These are phyloP conservation scores for Crioceris asparagi DNA, from an alignment of 2,888 invertebrate species.

Conservation along the genomic window DNA sequence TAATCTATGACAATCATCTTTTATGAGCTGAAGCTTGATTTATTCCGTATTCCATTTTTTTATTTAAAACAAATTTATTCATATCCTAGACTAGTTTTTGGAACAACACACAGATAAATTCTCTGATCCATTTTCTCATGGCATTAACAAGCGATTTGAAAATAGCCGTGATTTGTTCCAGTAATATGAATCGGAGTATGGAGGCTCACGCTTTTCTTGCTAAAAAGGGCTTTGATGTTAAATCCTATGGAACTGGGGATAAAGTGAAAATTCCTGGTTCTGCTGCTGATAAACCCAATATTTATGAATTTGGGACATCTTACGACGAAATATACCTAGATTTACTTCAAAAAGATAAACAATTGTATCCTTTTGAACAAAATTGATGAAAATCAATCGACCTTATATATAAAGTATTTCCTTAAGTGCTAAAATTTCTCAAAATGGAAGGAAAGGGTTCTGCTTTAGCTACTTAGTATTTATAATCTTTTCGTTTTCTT, in stretches of 20 bases:
- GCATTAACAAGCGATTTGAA: conserved; percentile 44
- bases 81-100: too few species aligned
- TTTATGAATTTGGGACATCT: conserved; percentile 91
- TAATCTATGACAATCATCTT: too few species aligned
- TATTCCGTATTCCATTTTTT: too few species aligned
- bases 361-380: conserved; percentile 57
- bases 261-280: conserved; percentile 95
- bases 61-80: too few species aligned
- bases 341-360: conserved; percentile 78
- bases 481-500: too few species aligned
- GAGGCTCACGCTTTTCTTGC: conserved; percentile 96
- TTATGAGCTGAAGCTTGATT: too few species aligned
- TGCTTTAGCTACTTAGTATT: too few species aligned
- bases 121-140: too few species aligned
- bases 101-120: too few species aligned
- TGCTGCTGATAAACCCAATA: conserved; percentile 86
- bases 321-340: conserved; percentile 96
- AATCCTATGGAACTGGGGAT: conserved; percentile 89
- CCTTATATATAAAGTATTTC: conserved; percentile 7
- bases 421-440: too few species aligned
- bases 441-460: too few species aligned
- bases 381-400: background rate
- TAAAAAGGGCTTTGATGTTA: conserved; percentile 93
- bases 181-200: conserved; percentile 99
- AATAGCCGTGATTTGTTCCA: conserved; percentile 95